Evolutionary conservation across 37 sponge, comb jelly and placozoan species (phyloP).

Genomic region (Hormiphora californensis): DNA sequence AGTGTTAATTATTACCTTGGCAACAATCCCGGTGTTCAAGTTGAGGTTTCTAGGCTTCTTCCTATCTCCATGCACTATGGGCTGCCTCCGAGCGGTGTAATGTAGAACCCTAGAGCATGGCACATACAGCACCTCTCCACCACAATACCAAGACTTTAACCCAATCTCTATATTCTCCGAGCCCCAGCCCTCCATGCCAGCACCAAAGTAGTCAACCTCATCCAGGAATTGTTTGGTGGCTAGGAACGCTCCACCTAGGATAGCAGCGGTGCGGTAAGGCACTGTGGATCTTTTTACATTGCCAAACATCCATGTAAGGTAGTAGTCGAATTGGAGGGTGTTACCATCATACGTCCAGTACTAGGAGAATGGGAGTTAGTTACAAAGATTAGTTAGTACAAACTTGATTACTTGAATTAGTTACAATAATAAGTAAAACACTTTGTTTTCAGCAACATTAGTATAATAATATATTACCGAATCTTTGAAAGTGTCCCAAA

Average conservation of each 20-base stretch:
- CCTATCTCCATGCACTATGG: conserved; percentile 4
- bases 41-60: neutral
- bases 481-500: neutral
- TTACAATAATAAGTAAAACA: no score
- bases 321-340: neutral
- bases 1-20: no score
- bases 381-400: no score
- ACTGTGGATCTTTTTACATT: no score
- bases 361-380: no score
- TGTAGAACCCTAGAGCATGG: conserved; percentile 19
- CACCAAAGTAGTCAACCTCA: conserved; percentile 38
- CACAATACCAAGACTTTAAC: conserved; percentile 29
- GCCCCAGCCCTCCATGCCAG: conserved; percentile 45
- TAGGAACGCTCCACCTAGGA: conserved; percentile 37
- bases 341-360: neutral
- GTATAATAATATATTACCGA: no score
- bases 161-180: conserved; percentile 39
- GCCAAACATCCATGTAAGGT: conserved; percentile 12
- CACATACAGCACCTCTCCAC: conserved; percentile 8
- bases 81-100: neutral
- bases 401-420: no score
- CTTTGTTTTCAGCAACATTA: no score
- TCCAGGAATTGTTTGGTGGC: conserved; percentile 27
- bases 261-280: neutral
- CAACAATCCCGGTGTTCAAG: neutral